Base-by-base conservation (phyloP, 1,140 invertebrate species). In the Diorhabda carinulata region DNA sequence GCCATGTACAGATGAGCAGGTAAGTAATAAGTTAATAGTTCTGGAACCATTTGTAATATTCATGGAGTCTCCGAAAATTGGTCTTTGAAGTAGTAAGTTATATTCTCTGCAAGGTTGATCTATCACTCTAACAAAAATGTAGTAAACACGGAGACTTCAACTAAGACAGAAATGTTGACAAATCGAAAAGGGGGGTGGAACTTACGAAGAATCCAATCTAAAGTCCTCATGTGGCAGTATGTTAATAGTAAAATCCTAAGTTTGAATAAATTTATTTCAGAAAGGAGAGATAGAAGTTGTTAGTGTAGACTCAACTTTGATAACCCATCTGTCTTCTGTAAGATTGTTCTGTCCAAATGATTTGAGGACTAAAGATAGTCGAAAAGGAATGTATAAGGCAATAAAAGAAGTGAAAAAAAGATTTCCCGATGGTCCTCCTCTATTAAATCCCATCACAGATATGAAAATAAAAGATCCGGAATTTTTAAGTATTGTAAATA, bases 371-470 rank as follows among this genome's bases (percentile, higher is more conserved):
- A 75, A 87, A 0, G 96, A 98, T 74, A 95, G 91, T 74, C 84
- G 94, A 10, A 90, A 90, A 74, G 90, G 90, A 44, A 92, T 98
- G 1, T 82, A 92, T 0, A 97, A 96, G 82, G 93, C 92, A 4
- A 91, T 98, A 65, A 87, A 91, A 76, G 94, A 98, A 85, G 94
- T 98, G 0, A 90, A 94, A 73, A 94, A 93, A 81, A 86, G 96
- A 58, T 98, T 97, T 80, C 88, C 91, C 0, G 87, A 91, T 61
- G 92, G 92, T 2, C 86, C 94, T 7, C 97, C 97, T 0, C 79
- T 97, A 3, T 81, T 99, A 1, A 92, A 99, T 85, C 97, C 98
- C 4, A 87, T 98, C 43, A 91, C 91, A 62, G 97, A 99, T 80
- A 98, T 99, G 97, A 90, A 92, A 76, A 99, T 99, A 62, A 91